These are phyloP conservation scores for Pinctada fucata DNA, from an alignment of 2,888 invertebrate species.

Conservation along the genomic window DNA sequence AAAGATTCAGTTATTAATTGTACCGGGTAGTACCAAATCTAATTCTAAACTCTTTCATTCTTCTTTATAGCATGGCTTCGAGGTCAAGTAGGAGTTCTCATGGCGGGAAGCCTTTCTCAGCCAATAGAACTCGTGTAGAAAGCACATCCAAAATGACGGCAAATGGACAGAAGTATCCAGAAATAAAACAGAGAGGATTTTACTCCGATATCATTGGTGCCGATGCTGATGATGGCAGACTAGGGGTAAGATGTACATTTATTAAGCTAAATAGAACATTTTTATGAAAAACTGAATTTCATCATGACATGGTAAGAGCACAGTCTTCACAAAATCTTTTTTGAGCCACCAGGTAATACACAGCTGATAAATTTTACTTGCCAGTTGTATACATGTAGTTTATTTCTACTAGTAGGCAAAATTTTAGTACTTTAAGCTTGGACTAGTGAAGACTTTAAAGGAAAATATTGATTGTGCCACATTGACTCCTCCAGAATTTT, in stretches of 20 bases:
- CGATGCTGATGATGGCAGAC: slow-evolving; percentile 53
- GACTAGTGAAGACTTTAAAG: too few species aligned
- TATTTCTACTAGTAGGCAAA: too few species aligned
- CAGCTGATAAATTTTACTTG: too few species aligned
- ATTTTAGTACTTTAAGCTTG: too few species aligned
- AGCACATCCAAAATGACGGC: slow-evolving; percentile 43
- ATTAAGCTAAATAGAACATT: not conserved
- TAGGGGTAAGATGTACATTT: slow-evolving; percentile 52
- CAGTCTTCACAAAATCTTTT: too few species aligned
- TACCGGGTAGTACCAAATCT: not conserved
- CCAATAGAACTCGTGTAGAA: slow-evolving; percentile 55
- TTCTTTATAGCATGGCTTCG: slow-evolving; percentile 43
- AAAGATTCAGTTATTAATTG: not conserved
- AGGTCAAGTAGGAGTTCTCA: slow-evolving; percentile 58
- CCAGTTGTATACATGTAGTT: too few species aligned
- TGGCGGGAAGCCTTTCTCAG: slow-evolving; percentile 66
- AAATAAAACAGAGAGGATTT: slow-evolving; percentile 75
- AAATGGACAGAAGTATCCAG: slow-evolving; percentile 70
- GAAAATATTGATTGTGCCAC: too few species aligned
- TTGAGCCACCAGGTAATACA: too few species aligned
- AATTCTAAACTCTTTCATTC: not conserved
- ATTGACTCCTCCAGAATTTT: too few species aligned
- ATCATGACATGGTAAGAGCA: too few species aligned
- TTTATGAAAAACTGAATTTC: too few species aligned
- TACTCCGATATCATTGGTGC: slow-evolving; percentile 74